phyloP scores from a whole-genome alignment of 1,140 invertebrate genomes.

The Tetragonula clypearis region DNA sequence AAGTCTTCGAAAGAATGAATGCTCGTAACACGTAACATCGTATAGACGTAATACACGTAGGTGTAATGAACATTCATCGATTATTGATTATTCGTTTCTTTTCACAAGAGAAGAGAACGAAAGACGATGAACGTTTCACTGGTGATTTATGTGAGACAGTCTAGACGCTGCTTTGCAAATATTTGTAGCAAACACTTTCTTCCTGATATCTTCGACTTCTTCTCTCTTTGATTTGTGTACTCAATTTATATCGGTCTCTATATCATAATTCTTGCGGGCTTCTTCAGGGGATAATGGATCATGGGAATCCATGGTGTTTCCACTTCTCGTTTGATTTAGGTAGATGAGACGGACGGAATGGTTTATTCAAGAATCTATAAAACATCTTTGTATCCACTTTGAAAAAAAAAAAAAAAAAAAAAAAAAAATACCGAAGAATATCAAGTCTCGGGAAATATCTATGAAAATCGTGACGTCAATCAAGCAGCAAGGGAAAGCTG shows the following conservation, averaged over 20 bases:
- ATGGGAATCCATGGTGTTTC: neutral
- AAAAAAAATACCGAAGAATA: neutral
- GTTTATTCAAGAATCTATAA: neutral
- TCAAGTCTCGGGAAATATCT: neutral
- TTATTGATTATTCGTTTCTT: neutral
- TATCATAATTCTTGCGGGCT: slow-evolving; percentile 32
- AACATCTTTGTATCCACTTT: neutral
- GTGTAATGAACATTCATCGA: neutral
- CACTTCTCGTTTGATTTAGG: no score
- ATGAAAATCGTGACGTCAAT: slow-evolving; percentile 59
- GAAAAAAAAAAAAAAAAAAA: no score
- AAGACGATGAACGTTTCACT: slow-evolving; percentile 9
- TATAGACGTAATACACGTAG: neutral
- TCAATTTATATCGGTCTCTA: slow-evolving; percentile 32
- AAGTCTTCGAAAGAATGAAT: neutral
- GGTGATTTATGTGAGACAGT: slow-evolving; percentile 19
- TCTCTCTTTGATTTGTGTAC: slow-evolving; percentile 38
- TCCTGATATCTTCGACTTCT: slow-evolving; percentile 21
- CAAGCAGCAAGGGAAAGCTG: slow-evolving; percentile 41
- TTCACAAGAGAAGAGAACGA: neutral
- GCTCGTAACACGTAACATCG: neutral
- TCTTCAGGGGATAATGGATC: slow-evolving; percentile 10
- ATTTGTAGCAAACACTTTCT: slow-evolving; percentile 43
- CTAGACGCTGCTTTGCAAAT: slow-evolving; percentile 28
- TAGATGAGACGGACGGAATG: no score